Evolutionary conservation across 2,888 invertebrate genomes (phyloP).

Genomic region (Cryptosula pallasiana): DNA sequence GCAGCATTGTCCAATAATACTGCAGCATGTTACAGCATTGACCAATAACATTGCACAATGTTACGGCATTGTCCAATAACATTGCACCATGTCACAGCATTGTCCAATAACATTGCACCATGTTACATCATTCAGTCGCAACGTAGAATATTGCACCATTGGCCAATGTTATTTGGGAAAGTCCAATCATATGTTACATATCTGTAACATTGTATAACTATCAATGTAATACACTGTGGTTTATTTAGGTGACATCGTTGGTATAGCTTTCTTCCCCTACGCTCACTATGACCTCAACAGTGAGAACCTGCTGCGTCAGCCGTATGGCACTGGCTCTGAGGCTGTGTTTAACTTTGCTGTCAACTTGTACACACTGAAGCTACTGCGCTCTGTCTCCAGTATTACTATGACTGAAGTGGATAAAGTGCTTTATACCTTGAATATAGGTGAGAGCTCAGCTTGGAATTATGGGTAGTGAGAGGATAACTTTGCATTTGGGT

Average conservation of each 20-base stretch:
- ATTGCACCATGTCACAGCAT: too few species aligned
- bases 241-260: conserved; percentile 66
- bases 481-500: not conserved
- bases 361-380: conserved; percentile 82
- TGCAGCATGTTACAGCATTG: too few species aligned
- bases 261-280: conserved; percentile 54
- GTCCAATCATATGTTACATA: too few species aligned
- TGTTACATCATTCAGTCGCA: too few species aligned
- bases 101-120: too few species aligned
- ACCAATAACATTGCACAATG: too few species aligned
- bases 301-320: conserved; percentile 52
- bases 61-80: too few species aligned
- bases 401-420: not conserved
- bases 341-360: conserved; percentile 95
- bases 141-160: too few species aligned
- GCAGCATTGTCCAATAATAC: too few species aligned
- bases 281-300: conserved; percentile 48
- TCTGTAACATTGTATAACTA: too few species aligned
- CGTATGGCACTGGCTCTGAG: conserved; percentile 70
- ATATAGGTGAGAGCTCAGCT: conserved; percentile 5
- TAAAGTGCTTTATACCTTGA: not conserved
- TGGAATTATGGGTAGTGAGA: not conserved
- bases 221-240: too few species aligned
- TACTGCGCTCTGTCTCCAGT: conserved; percentile 65
- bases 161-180: too few species aligned